phyloP scores from a whole-genome alignment of 2,797 vertebrate species.

The Todus mexicanus region DNA sequence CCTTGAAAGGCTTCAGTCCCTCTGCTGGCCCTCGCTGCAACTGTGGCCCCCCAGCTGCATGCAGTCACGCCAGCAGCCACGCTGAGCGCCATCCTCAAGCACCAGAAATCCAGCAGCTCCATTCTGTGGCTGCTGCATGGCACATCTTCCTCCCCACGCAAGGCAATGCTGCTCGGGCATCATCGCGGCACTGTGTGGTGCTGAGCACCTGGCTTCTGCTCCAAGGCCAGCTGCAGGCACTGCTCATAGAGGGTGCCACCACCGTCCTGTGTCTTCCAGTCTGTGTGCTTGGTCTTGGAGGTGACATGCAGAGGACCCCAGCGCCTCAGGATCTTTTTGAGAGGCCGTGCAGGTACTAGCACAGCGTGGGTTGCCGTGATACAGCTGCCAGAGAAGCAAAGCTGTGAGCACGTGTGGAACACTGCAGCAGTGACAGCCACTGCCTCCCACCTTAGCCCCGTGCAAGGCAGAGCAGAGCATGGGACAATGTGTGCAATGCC shows the following conservation, averaged over 20 bases:
- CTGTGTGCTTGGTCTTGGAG: conserved; percentile 26
- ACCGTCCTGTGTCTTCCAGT: background rate
- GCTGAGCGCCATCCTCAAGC: background rate
- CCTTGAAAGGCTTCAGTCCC: background rate
- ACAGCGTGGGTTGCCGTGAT: background rate
- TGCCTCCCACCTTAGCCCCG: background rate
- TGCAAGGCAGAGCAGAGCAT: background rate
- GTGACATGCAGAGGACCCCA: background rate
- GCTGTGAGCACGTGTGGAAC: background rate
- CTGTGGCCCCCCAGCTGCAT: background rate
- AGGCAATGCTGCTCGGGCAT: rapidly evolving
- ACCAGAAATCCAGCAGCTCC: background rate
- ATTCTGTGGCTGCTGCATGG: background rate
- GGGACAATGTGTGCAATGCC: rapidly evolving
- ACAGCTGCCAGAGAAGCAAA: conserved; percentile 37
- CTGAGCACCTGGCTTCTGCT: background rate
- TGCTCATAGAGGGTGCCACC: conserved; percentile 58
- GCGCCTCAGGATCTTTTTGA: conserved; percentile 23
- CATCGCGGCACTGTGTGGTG: background rate
- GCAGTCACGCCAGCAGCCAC: background rate
- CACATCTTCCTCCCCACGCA: background rate
- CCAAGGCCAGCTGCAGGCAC: conserved; percentile 67
- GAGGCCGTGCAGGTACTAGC: conserved; percentile 16
- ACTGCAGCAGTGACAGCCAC: background rate
- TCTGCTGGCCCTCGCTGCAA: background rate